Conservation (phyloP, 1,140 invertebrate species). For the Drosophila auraria region DNA sequence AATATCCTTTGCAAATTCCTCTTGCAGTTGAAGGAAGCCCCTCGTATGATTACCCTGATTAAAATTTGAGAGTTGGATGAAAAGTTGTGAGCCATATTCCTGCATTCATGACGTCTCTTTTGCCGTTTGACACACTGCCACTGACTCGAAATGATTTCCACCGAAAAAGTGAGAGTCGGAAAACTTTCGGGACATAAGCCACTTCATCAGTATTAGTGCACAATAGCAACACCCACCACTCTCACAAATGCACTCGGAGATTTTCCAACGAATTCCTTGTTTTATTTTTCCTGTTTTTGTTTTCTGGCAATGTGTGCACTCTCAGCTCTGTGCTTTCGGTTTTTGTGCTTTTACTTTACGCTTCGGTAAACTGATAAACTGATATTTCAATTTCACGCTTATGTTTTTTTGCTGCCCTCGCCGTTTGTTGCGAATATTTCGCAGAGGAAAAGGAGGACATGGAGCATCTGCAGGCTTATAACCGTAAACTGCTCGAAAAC, state of each 20-base stretch:
- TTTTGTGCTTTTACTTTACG: conserved; percentile 47
- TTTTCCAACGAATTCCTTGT: conserved; percentile 23
- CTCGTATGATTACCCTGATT: conserved; percentile 24
- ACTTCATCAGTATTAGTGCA: conserved; percentile 73
- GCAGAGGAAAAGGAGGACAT: conserved; percentile 97
- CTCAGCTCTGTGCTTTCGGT: conserved; percentile 12
- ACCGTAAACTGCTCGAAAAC: conserved; percentile 96
- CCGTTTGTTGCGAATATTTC: conserved; percentile 11
- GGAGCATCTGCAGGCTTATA: conserved; percentile 97
- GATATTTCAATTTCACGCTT: conserved; percentile 81
- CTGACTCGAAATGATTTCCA: conserved; percentile 33
- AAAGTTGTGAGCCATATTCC: conserved; percentile 13
- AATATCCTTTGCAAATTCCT: conserved; percentile 22
- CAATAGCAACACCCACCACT: conserved; percentile 41
- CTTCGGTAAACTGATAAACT: conserved; percentile 76
- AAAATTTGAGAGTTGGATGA: conserved; percentile 19
- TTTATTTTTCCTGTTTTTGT: conserved; percentile 29
- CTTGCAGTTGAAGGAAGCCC: conserved; percentile 27
- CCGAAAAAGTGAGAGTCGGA: conserved; percentile 9
- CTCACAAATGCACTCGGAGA: conserved; percentile 16
- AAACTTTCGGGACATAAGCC: conserved; percentile 49
- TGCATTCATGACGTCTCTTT: conserved; percentile 12
- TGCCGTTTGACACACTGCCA: conserved; percentile 41
- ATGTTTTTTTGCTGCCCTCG: conserved; percentile 41
- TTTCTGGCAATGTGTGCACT: conserved; percentile 15